Percentiles rank a stretch among this genome's conserved stretches.
phyloP scores from a whole-genome alignment of 2,797 vertebrate species.

The Poecilia velifera region DNA sequence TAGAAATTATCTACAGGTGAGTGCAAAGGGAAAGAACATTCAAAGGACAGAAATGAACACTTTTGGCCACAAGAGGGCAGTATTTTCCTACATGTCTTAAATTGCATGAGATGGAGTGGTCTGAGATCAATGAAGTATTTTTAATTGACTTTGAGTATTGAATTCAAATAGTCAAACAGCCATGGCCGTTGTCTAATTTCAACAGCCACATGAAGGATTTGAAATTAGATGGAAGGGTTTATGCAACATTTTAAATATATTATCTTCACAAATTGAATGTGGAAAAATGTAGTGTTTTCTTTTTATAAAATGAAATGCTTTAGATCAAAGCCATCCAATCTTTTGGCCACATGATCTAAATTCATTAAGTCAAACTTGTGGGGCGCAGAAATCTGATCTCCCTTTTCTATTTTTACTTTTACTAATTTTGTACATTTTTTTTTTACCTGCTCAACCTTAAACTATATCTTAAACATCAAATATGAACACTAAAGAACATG shows the following conservation, averaged over 20 bases:
- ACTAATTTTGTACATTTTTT: no score
- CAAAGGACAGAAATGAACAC: not conserved
- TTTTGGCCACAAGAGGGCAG: slow-evolving; percentile 20
- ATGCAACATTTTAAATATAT: not conserved
- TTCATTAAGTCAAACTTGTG: not conserved
- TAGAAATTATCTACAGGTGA: not conserved
- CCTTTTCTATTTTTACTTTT: not conserved
- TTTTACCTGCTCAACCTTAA: no score
- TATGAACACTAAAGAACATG: not conserved
- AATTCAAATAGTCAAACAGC: no score
- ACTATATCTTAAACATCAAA: no score
- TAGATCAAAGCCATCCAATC: not conserved
- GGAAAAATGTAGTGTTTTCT: not conserved
- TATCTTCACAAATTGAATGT: not conserved
- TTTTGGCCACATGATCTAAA: not conserved
- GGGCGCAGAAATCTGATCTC: not conserved
- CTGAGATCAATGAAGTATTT: not conserved
- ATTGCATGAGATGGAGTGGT: not conserved
- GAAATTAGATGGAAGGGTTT: not conserved
- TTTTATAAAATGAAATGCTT: not conserved
- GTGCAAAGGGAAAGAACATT: not conserved
- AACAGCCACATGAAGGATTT: not conserved
- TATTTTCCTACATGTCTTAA: not conserved
- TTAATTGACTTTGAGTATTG: no score
- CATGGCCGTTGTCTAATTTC: no score